A percentile compares a stretch with the other conserved stretches of the same genome.
Conservation (phyloP, 2,113 vertebrate species). For the Butastur rufipennis region DNA sequence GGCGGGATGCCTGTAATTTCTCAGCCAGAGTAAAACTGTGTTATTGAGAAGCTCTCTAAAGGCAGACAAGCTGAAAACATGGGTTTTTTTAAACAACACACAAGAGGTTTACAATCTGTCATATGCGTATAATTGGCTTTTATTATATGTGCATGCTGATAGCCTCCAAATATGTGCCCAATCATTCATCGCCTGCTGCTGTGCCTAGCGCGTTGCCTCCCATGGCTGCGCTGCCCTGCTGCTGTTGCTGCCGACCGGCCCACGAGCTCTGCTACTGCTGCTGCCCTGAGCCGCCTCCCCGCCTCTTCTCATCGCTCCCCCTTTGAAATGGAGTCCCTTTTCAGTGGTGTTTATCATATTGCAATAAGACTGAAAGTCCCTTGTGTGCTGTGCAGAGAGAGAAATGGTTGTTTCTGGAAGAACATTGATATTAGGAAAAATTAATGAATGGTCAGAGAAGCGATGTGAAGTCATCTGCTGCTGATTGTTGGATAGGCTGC, state of each 20-base stretch:
- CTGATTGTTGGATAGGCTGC: neutral
- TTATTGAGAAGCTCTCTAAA: neutral
- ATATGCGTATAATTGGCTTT: neutral
- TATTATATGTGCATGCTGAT: neutral
- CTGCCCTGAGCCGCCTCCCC: neutral
- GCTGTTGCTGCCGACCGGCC: neutral
- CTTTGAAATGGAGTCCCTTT: neutral
- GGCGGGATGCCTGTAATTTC: neutral
- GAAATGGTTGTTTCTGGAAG: neutral
- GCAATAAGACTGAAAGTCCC: neutral
- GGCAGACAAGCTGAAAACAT: neutral
- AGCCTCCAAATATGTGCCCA: neutral
- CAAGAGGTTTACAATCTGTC: neutral
- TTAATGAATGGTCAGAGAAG: neutral
- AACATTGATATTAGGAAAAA: neutral
- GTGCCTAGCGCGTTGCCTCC: neutral
- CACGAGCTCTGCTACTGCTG: neutral
- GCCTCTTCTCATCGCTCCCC: neutral
- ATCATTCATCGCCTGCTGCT: neutral
- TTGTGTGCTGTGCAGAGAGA: neutral
- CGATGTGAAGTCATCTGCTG: neutral
- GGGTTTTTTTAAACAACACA: neutral
- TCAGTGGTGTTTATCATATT: fast-evolving
- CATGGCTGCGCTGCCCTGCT: neutral
- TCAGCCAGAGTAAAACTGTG: neutral